These are phyloP conservation scores for Hydractinia symbiolongicarpus DNA, from an alignment of 30 jellyfish, hydroid and myxozoan genomes.

Conservation along the genomic window DNA sequence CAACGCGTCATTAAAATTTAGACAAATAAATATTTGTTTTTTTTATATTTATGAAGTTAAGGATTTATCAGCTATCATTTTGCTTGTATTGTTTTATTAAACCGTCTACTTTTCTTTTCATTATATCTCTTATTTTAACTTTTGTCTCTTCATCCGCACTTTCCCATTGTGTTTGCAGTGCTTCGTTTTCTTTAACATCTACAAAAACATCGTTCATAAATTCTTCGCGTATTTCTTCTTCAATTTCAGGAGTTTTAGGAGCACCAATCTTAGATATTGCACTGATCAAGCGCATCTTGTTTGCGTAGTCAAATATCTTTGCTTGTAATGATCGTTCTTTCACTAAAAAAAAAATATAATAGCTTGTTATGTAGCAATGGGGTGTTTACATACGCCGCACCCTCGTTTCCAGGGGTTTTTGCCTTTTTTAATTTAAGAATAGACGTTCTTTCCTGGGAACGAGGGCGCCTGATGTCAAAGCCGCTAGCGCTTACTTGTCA, in stretches of 20 bases:
- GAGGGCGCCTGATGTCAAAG: too few species aligned
- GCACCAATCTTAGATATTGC: constrained; percentile 73
- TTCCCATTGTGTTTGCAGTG: constrained; percentile 53
- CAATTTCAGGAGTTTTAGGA: constrained; percentile 48
- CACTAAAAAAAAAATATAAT: not conserved
- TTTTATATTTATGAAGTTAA: too few species aligned
- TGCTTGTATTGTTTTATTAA: constrained; percentile 34
- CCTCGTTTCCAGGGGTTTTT: not conserved
- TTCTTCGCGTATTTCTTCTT: constrained; percentile 50
- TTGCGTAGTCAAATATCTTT: constrained; percentile 20
- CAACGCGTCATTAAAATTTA: too few species aligned
- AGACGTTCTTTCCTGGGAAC: too few species aligned
- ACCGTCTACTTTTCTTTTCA: constrained; percentile 50
- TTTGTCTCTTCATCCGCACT: constrained; percentile 42
- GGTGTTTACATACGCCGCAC: not conserved
- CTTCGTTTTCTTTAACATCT: constrained; percentile 57
- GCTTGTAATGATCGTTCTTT: not conserved
- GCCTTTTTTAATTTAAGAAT: not conserved
- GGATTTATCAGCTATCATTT: constrained; percentile 2
- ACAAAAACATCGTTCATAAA: constrained; percentile 52
- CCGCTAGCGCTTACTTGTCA: too few species aligned
- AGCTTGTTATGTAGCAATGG: too few species aligned
- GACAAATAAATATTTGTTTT: too few species aligned
- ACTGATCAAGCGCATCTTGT: constrained; percentile 51
- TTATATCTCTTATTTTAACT: constrained; percentile 38